These are phyloP conservation scores for Mythimna lalbum DNA, from an alignment of 2,888 invertebrate species.

Conservation along the genomic window DNA sequence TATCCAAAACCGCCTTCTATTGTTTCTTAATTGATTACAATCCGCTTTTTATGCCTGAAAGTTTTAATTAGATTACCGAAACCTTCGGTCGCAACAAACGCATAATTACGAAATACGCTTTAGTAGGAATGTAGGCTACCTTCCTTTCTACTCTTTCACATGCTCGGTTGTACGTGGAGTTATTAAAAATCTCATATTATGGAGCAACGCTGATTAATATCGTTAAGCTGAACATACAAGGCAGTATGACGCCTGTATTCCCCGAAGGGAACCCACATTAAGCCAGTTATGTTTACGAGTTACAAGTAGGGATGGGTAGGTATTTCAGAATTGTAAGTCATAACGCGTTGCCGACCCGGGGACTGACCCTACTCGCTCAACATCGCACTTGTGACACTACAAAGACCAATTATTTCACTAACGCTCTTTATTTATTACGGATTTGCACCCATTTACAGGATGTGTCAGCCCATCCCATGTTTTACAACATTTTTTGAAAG, in stretches of 20 bases:
- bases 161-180: background rate
- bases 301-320: background rate
- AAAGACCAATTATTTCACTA: background rate
- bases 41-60: constrained; percentile 13
- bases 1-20: background rate
- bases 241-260: background rate
- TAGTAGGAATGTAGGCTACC: background rate
- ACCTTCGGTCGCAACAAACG: constrained; percentile 8
- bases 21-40: constrained; percentile 14
- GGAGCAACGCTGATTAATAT: background rate
- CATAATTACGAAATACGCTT: constrained; percentile 4
- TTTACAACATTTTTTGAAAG: no score
- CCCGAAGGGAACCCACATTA: background rate
- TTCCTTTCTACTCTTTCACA: background rate
- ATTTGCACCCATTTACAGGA: no score
- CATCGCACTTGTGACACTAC: background rate
- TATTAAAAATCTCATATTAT: background rate
- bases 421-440: no score
- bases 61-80: constrained; percentile 41
- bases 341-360: background rate
- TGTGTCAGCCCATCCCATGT: no score
- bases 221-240: background rate
- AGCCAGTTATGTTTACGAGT: background rate
- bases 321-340: background rate
- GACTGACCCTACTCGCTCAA: background rate